phyloP scores from a whole-genome alignment of 2,797 vertebrate genomes.

The Acrossocheilus fasciatus region DNA sequence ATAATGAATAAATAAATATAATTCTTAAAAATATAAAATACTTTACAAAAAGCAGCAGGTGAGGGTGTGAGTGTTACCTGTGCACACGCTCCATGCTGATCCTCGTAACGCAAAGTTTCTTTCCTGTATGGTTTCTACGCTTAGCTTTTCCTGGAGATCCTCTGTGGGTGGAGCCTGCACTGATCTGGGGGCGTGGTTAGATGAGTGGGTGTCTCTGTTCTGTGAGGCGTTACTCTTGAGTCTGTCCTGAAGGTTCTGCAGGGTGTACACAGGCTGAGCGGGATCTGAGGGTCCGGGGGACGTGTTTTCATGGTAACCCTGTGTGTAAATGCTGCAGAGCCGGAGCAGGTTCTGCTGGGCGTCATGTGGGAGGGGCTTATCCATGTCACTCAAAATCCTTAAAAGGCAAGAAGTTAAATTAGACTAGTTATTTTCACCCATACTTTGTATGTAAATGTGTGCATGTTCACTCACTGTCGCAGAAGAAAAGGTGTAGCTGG shows the following conservation, averaged over 20 bases:
- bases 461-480: slow-evolving; percentile 78
- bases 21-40: neutral
- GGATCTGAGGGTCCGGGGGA: slow-evolving; percentile 62
- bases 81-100: slow-evolving; percentile 88
- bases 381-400: slow-evolving; percentile 90
- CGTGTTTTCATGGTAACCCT: slow-evolving; percentile 65
- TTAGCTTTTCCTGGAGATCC: slow-evolving; percentile 66
- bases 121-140: slow-evolving; percentile 74
- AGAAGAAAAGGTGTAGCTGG: slow-evolving; percentile 87
- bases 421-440: neutral
- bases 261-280: slow-evolving; percentile 85
- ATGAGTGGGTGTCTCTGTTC: slow-evolving; percentile 28
- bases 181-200: neutral
- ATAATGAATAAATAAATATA: neutral
- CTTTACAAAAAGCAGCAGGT: neutral
- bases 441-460: neutral
- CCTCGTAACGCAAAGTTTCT: slow-evolving; percentile 82
- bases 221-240: slow-evolving; percentile 68
- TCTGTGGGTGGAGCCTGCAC: slow-evolving; percentile 51
- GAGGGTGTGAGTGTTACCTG: slow-evolving; percentile 68
- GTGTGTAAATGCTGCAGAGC: slow-evolving; percentile 92
- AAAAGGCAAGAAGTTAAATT: neutral
- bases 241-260: slow-evolving; percentile 87
- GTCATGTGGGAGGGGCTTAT: slow-evolving; percentile 81
- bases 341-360: slow-evolving; percentile 85